These are phyloP conservation scores for Formica exsecta DNA, from an alignment of 1,140 invertebrate genomes.

Conservation along the genomic window DNA sequence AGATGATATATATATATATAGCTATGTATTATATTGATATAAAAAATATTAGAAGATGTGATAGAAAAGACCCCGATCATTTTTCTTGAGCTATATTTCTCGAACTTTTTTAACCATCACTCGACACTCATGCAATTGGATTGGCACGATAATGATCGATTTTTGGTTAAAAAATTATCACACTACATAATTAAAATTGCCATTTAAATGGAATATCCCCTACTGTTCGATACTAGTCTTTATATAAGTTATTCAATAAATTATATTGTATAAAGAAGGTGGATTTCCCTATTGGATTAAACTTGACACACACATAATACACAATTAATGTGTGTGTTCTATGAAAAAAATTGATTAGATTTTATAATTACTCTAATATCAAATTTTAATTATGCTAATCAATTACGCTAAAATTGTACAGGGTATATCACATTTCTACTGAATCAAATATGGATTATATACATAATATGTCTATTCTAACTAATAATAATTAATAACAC, in stretches of 20 bases:
- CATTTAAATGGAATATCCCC: neutral
- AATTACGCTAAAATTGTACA: neutral
- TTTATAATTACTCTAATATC: conserved; percentile 11
- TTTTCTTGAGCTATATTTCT: neutral
- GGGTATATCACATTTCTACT: neutral
- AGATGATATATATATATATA: conserved; percentile 49
- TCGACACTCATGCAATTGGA: conserved; percentile 33
- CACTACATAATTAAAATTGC: neutral
- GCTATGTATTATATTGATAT: neutral
- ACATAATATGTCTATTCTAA: neutral
- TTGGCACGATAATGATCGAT: neutral
- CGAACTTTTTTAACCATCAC: conserved; percentile 21
- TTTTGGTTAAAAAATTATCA: neutral
- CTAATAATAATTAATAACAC: neutral
- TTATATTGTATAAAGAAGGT: neutral
- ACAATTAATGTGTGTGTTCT: neutral
- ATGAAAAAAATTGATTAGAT: neutral
- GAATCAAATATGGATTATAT: neutral
- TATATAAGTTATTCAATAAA: neutral
- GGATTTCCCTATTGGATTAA: neutral
- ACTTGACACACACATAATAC: neutral
- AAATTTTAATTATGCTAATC: neutral
- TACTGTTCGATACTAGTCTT: neutral
- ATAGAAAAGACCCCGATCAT: conserved; percentile 23
- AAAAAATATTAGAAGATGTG: conserved; percentile 12